A percentile compares a stretch with the other conserved stretches of the same genome.
These are phyloP conservation scores for Zaprionus africanus DNA, from an alignment of 1,140 invertebrate species.

Conservation along the genomic window DNA sequence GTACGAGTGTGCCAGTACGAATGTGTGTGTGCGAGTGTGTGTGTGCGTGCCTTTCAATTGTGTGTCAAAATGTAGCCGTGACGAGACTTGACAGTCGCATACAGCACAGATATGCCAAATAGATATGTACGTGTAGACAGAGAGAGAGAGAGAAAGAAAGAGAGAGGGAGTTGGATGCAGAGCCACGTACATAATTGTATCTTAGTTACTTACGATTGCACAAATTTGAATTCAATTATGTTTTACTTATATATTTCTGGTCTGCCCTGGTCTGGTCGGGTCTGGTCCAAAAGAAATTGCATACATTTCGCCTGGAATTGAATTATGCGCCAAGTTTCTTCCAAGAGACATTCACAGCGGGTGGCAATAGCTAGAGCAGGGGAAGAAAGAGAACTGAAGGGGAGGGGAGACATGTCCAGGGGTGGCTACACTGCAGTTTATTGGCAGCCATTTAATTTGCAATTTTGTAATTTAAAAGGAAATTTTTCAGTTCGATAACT, in stretches of 20 bases:
- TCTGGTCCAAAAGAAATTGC: conserved; percentile 68
- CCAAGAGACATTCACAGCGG: conserved; percentile 30
- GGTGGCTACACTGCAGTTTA: conserved; percentile 44
- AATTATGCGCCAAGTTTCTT: conserved; percentile 72
- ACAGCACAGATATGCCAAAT: conserved; percentile 35
- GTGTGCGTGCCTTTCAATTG: conserved; percentile 79
- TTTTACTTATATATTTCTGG: conserved; percentile 58
- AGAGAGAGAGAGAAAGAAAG: conserved; percentile 15
- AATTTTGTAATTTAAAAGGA: conserved; percentile 83
- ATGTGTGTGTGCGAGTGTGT: conserved; percentile 27
- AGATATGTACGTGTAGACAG: conserved; percentile 16
- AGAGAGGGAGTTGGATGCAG: conserved; percentile 16
- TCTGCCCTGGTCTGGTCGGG: conserved; percentile 1
- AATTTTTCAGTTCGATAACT: conserved; percentile 82
- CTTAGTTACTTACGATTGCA: conserved; percentile 83
- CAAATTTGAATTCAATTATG: conserved; percentile 61
- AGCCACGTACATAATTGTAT: conserved; percentile 82
- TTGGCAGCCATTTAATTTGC: conserved; percentile 78
- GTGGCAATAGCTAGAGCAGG: neutral
- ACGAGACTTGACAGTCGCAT: conserved; percentile 74
- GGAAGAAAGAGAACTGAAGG: conserved; percentile 7
- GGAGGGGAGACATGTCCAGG: conserved; percentile 6
- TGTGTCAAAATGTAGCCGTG: conserved; percentile 82
- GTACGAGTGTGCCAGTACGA: conserved; percentile 4
- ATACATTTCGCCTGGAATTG: conserved; percentile 77